Percentiles rank a stretch among this genome's conserved stretches.
Evolutionary conservation across 2,113 vertebrate genomes (phyloP).

Genomic region (Cephalophus harveyi): DNA sequence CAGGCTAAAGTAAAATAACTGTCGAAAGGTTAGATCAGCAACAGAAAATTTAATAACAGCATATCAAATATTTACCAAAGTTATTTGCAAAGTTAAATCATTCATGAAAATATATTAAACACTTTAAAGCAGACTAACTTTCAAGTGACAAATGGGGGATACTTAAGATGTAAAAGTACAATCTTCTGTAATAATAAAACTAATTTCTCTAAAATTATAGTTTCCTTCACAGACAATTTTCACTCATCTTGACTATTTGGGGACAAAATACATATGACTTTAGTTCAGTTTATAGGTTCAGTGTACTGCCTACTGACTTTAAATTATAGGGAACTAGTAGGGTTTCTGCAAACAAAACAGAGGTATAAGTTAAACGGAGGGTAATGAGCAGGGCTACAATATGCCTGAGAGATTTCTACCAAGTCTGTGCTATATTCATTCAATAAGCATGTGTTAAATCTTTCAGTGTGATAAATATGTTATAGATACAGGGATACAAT

Average conservation of each 20-base stretch:
- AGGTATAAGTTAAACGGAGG: not conserved
- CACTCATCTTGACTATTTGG: not conserved
- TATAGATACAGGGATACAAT: not conserved
- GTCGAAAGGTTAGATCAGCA: slow-evolving; percentile 73
- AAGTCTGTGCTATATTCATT: not conserved
- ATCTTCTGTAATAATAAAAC: slow-evolving; percentile 40
- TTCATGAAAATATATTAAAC: slow-evolving; percentile 71
- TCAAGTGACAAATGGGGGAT: slow-evolving; percentile 41
- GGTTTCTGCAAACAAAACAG: not conserved
- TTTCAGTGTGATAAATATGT: not conserved
- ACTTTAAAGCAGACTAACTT: slow-evolving; percentile 52
- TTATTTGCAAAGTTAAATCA: slow-evolving; percentile 74
- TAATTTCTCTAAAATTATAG: slow-evolving; percentile 35
- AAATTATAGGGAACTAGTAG: not conserved
- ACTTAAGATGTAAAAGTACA: slow-evolving; percentile 34
- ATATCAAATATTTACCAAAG: slow-evolving; percentile 72
- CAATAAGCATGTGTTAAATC: not conserved
- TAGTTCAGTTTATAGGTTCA: not conserved
- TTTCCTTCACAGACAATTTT: slow-evolving; percentile 24
- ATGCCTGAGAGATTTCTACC: not conserved
- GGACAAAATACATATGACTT: not conserved
- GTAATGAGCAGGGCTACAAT: not conserved
- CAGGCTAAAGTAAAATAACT: slow-evolving; percentile 62
- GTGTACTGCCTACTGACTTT: not conserved
- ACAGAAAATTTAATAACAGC: slow-evolving; percentile 70